A percentile compares a stretch with the other conserved stretches of the same genome.
Evolutionary conservation across 2,113 vertebrate genomes (phyloP).

Genomic region (Ariopsis seemanni): DNA sequence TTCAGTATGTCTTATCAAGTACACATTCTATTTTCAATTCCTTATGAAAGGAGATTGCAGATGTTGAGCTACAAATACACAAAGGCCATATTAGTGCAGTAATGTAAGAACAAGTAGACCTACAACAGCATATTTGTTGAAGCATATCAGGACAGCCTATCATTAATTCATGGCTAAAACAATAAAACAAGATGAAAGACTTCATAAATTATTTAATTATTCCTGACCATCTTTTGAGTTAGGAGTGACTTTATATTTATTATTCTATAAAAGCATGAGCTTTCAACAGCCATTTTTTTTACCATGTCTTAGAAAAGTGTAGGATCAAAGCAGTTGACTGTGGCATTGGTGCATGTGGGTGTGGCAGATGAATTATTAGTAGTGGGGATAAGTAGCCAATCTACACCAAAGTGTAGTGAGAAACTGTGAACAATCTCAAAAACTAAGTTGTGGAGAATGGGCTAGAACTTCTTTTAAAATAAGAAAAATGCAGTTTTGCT

Average conservation of each 20-base stretch:
- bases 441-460: background rate
- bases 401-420: background rate
- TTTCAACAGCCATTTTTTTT: background rate
- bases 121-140: background rate
- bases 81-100: slow-evolving; percentile 23
- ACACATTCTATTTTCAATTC: background rate
- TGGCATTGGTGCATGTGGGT: background rate
- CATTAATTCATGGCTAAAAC: slow-evolving; percentile 6
- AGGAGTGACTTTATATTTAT: background rate
- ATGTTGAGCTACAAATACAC: slow-evolving; percentile 1
- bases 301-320: background rate
- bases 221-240: too few relatives aligned
- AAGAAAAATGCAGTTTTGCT: too few relatives aligned
- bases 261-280: background rate
- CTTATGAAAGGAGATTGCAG: background rate
- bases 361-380: background rate
- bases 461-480: background rate
- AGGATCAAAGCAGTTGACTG: background rate
- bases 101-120: background rate
- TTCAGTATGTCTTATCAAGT: slow-evolving; percentile 8
- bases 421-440: background rate
- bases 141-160: slow-evolving; percentile 7
- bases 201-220: background rate
- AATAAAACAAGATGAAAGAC: slow-evolving; percentile 10
- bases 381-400: background rate